Evolutionary conservation across 2,888 invertebrate genomes (phyloP).

Genomic region (Oxycera nigricornis): DNA sequence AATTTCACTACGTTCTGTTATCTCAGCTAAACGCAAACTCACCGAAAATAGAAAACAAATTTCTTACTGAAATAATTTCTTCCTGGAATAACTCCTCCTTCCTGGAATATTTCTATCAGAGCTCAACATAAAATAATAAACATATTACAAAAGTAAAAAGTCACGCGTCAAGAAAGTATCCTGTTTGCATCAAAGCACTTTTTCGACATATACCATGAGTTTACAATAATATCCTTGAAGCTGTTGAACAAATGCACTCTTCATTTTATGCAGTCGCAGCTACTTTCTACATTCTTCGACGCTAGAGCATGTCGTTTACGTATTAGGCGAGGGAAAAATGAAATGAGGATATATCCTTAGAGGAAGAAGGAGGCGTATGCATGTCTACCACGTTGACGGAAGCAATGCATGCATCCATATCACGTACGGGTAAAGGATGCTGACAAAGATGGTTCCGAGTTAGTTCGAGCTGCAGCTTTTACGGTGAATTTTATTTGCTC

Average conservation of each 20-base stretch:
- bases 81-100: no score
- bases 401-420: conserved; percentile 22
- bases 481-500: conserved; percentile 37
- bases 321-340: not conserved
- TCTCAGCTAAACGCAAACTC: no score
- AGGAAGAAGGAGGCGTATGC: not conserved
- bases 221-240: conserved; percentile 9
- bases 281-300: conserved; percentile 30
- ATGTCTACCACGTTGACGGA: not conserved
- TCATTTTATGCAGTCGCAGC: conserved; percentile 38
- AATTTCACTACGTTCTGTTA: no score
- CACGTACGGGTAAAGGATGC: conserved; percentile 16
- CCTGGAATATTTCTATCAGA: not conserved
- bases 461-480: no score
- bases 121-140: conserved; percentile 17
- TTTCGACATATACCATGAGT: conserved; percentile 20
- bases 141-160: conserved; percentile 27
- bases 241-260: conserved; percentile 33
- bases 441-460: conserved; percentile 35
- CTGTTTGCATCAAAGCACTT: not conserved
- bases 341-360: not conserved
- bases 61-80: no score
- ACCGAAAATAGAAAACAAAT: no score
- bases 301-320: conserved; percentile 2
- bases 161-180: conserved; percentile 23